These are phyloP conservation scores for Herpailurus yagouaroundi DNA, from an alignment of 2,113 vertebrate species.

Conservation along the genomic window DNA sequence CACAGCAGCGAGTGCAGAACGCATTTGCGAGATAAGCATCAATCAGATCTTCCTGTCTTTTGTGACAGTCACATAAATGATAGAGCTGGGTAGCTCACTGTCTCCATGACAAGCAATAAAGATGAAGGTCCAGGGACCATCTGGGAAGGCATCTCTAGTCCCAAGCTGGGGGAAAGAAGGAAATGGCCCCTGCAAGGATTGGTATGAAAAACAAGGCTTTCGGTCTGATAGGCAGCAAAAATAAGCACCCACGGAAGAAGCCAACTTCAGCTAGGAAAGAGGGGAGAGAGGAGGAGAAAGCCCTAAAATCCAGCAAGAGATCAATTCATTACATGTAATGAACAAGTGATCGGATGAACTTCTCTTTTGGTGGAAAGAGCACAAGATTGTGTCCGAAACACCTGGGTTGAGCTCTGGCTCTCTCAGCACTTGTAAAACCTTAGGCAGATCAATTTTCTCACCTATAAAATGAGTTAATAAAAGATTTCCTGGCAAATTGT, in stretches of 20 bases:
- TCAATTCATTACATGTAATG: not conserved
- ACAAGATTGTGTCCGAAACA: not conserved
- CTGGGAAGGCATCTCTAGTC: slow-evolving; percentile 27
- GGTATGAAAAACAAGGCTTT: slow-evolving; percentile 43
- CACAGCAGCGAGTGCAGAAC: slow-evolving; percentile 4
- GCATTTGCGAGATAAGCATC: slow-evolving; percentile 63
- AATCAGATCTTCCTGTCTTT: slow-evolving; percentile 56
- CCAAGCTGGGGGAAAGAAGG: not conserved
- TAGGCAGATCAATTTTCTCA: slow-evolving; percentile 24
- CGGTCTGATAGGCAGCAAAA: not conserved
- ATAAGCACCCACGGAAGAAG: not conserved
- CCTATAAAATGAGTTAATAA: slow-evolving; percentile 21
- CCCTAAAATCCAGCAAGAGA: not conserved
- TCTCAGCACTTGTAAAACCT: not conserved
- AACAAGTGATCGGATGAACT: not conserved
- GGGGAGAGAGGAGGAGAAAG: not conserved
- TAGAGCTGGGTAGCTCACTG: slow-evolving; percentile 24
- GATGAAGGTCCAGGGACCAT: slow-evolving; percentile 54
- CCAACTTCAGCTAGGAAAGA: not conserved
- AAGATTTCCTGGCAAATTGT: not conserved
- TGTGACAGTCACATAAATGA: slow-evolving; percentile 64
- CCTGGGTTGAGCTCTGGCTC: not conserved
- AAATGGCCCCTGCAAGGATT: slow-evolving; percentile 3
- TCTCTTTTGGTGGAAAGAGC: not conserved
- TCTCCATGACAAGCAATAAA: slow-evolving; percentile 40